Evolutionary conservation across 1,140 invertebrate species (phyloP), one percentile per base, ranked within the genome.

Genomic region (Helicoverpa armigera): DNA sequence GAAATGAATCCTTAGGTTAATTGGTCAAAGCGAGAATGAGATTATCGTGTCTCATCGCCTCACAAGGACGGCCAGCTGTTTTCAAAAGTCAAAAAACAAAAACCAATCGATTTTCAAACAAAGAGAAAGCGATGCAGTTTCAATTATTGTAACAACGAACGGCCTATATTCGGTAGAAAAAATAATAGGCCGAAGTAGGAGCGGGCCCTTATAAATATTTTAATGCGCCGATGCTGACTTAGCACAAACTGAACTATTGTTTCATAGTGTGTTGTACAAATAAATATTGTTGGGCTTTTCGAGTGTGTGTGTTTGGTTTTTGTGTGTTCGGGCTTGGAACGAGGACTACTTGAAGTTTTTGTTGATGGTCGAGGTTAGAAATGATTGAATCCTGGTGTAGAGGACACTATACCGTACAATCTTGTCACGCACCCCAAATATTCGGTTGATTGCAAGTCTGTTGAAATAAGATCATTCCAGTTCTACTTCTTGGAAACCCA

Each of bases 221-320:
- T 87, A 87, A 87, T 87, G 70, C 65, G 65, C 65, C 48, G 10
- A 23, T 54, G 61, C 67, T 85, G 86, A 87, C 84, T 83, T 81
- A 82, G 86, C 85, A 61, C 11, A 61, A 73, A 31, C 23, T n/a
- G 23, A 10, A 70, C 65, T 70, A 70, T 79, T 79, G 76, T 79
- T 79, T 79, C 76, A 23, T 69, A 58, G 61, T 70, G 13, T 63
- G 51, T 69, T 79, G 65, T 60, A 58, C 65, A 79, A 79, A 79
- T 79, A 79, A 79, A 79, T 54, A 67, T 65, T 48, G 60, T 12
- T 3, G 23, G 50, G 7, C 61, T 65, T 67, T 67, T 58, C 14
- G 43, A 51, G 50, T 29, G 56, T 70, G 23, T 50, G 29, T 43
- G 51, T 73, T 43, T 16, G 12, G 48, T 51, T 77, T 65, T 77